Base-by-base conservation (phyloP, 2,797 vertebrate genomes). In the Sebastes iracundus region DNA sequence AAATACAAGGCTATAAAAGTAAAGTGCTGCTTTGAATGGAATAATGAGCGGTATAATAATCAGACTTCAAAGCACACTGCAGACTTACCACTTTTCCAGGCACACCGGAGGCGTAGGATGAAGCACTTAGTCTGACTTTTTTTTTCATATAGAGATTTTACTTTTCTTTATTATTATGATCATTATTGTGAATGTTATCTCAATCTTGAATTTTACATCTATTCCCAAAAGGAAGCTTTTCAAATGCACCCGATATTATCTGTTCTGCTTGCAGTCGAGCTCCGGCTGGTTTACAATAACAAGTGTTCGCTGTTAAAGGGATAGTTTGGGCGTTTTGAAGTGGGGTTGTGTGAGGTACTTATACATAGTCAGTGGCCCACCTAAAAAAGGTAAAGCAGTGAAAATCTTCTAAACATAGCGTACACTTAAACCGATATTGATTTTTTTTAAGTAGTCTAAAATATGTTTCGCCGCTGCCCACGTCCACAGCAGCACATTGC, bases 11-110 rank as follows among this genome's bases (percentile, higher is more conserved):
- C 30, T 23, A 16, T 33, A 18, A 72, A 52, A 38, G 9, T 53
- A 5, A 84, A 64, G 70, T 30, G 69, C 61, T 16, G n/a, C 61
- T 81, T 53, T 10, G 20, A 52, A 59, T 32, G 14, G 71, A 78
- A 79, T 62, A 77, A 77, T 59, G 49, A 79, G 53, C 1, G 0
- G 16, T 52, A 49, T 55, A 46, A 74, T 80, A 42, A 72, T 72
- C 20, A 55, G 71, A 71, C 35, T 82, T 82, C 49, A 82, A 69
- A 72, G 67, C 66, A 56, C 9, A 6, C 60, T 16, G 35, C 55
- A 69, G 20, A 68, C 49, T 8, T n/a, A 46, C 46, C 42, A 14
- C 52, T 38, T 35, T 58, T 42, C 46, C 9, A 12, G 13, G 32
- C 23, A 59, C 46, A 56, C 60, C 12, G 10, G 22, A 42, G 71